These are phyloP conservation scores for Diadegma fenestrale DNA, from an alignment of 2,888 invertebrate species.

Conservation along the genomic window DNA sequence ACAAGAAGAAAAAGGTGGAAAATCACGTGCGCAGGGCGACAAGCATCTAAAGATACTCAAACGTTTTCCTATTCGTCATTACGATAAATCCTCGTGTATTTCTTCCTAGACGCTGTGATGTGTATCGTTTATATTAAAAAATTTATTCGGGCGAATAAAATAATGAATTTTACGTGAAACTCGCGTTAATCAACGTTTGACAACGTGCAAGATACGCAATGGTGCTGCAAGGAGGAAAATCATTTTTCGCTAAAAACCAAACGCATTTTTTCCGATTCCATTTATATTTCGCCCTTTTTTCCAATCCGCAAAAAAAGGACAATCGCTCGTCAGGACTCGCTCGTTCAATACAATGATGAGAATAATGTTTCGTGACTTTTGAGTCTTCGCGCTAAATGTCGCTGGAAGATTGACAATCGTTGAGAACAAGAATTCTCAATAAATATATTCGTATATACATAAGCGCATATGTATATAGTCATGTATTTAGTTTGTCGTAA, in stretches of 20 bases:
- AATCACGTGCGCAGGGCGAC: background rate
- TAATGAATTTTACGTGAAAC: slow-evolving; percentile 7
- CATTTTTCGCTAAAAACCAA: slow-evolving; percentile 20
- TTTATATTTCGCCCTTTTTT: background rate
- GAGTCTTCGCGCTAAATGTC: background rate
- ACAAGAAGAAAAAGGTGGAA: background rate
- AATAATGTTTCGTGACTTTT: background rate
- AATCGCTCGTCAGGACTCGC: background rate
- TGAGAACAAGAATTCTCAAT: slow-evolving; percentile 36
- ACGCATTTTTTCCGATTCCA: background rate
- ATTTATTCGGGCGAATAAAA: background rate
- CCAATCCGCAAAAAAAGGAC: background rate
- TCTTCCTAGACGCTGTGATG: slow-evolving; percentile 8
- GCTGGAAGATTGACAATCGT: slow-evolving; percentile 17
- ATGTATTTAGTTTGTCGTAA: slow-evolving; percentile 49
- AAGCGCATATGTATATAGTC: slow-evolving; percentile 29
- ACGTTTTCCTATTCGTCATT: background rate
- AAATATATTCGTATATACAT: slow-evolving; percentile 62
- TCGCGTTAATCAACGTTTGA: background rate
- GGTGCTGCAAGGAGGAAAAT: slow-evolving; percentile 46
- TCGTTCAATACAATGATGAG: background rate
- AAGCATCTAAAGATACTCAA: slow-evolving; percentile 9
- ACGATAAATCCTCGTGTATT: background rate
- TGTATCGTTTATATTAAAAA: slow-evolving; percentile 18
- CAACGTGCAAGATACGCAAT: slow-evolving; percentile 21